Base-by-base conservation (phyloP, 2,888 invertebrate species). In the Cinara cedri region DNA sequence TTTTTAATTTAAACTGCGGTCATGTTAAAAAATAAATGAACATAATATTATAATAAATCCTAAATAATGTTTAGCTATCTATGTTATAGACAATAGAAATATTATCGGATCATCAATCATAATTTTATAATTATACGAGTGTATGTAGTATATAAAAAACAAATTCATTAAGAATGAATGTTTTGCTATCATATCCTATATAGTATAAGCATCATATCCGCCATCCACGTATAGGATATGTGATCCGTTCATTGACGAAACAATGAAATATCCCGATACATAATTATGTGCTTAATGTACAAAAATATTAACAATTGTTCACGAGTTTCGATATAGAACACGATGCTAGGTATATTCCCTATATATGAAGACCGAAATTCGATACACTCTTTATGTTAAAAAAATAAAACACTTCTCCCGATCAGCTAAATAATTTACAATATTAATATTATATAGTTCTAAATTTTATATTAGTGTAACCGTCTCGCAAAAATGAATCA, bases 191-290 rank as follows among this genome's bases (percentile, higher is more conserved):
- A n/a, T 44, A n/a, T n/a, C n/a, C n/a, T n/a, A n/a, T n/a, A n/a
- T n/a, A n/a, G n/a, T n/a, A 8, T 1, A 16, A 26, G 16, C 55
- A 24, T 10, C 14, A 44, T 11, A 49, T 49, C 55, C 55, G 42
- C 55, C 6, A 49, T 49, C 55, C 55, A 21, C 55, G 44, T 57
- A 44, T 44, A 44, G 4, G 9, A 44, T 44, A 24, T 55, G 11
- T 44, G 71, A 55, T 21, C 21, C 55, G 21, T 71, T 57, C 44
- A 55, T 55, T 16, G 42, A 71, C 16, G 8, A 71, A 26, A 68
- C 19, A 70, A 34, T 16, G 26, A 68, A 51, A 51, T 26, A n/a
- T 3, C 21, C 34, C 34, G n/a, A n/a, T 24, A 14, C 2, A 21
- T 1, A 13, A 16, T 14, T 46, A 26, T 10, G 24, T 49, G 16